These are phyloP conservation scores for Phalanger gymnotis DNA, from an alignment of 2,797 vertebrate genomes.

Conservation along the genomic window DNA sequence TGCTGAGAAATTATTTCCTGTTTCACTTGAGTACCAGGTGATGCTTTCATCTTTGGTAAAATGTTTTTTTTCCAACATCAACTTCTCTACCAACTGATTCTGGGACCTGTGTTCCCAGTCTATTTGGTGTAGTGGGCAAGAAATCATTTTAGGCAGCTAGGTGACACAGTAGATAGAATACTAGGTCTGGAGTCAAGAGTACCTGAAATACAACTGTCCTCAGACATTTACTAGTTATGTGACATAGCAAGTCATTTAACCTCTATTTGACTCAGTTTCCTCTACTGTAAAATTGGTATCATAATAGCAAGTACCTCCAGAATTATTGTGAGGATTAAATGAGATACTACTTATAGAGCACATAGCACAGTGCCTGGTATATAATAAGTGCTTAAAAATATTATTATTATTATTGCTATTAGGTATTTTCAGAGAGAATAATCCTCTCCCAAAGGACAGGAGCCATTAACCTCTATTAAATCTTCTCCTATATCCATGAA, in stretches of 20 bases:
- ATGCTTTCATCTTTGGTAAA: constrained; percentile 27
- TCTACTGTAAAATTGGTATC: too few species aligned
- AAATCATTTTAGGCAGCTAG: neutral
- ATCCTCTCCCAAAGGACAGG: neutral
- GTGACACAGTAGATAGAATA: too few species aligned
- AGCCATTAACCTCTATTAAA: neutral
- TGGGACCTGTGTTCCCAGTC: neutral
- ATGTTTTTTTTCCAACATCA: constrained; percentile 8
- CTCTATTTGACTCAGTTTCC: neutral
- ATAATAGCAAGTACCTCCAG: too few species aligned
- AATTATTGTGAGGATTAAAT: too few species aligned
- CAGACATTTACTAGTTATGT: too few species aligned
- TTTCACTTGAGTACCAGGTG: constrained; percentile 18
- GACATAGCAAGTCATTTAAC: neutral
- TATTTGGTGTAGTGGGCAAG: neutral
- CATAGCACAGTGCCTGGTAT: too few species aligned
- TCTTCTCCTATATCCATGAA: neutral
- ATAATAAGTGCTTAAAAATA: too few species aligned
- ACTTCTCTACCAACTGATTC: neutral
- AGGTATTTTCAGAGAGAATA: neutral
- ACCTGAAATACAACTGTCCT: too few species aligned
- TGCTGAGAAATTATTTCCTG: constrained; percentile 42
- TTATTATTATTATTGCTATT: too few species aligned
- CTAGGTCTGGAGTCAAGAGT: too few species aligned
- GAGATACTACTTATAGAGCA: too few species aligned